Evolutionary conservation across 1,140 invertebrate genomes (phyloP).

Genomic region (Ptiloglossa arizonensis): DNA sequence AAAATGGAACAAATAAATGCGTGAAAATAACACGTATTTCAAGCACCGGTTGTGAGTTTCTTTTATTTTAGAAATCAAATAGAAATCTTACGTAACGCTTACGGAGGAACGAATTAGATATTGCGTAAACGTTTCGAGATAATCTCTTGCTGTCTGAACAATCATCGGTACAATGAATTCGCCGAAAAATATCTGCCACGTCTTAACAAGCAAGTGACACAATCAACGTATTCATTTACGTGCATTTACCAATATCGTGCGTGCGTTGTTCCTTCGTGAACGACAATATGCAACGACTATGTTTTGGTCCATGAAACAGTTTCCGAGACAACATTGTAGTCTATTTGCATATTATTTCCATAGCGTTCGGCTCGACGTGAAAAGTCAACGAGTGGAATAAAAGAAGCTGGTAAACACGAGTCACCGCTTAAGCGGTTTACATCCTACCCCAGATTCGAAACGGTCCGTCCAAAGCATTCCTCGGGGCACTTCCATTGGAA

Average conservation of each 20-base stretch:
- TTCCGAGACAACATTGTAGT: slow-evolving; percentile 17
- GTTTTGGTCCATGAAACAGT: slow-evolving; percentile 31
- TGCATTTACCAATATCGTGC: not conserved
- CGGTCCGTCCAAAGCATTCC: slow-evolving; percentile 8
- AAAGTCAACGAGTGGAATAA: not conserved
- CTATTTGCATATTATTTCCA: slow-evolving; percentile 8
- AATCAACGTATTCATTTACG: not conserved
- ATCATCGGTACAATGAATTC: no score
- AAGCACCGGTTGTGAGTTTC: no score
- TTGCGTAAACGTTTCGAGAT: no score
- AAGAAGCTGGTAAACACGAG: not conserved
- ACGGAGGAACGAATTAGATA: no score
- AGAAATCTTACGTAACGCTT: no score
- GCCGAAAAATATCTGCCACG: no score
- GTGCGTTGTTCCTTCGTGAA: not conserved
- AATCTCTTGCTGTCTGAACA: no score
- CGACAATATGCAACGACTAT: slow-evolving; percentile 1
- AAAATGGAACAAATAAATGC: no score
- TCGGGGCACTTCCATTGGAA: slow-evolving; percentile 13
- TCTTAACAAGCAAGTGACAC: not conserved
- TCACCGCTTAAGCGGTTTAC: not conserved
- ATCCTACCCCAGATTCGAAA: slow-evolving; percentile 13
- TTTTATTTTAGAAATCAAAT: no score
- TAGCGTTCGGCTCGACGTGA: not conserved
- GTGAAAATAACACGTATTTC: no score